Conservation (phyloP, 2,113 vertebrate genomes). For the Desmodus rotundus region DNA sequence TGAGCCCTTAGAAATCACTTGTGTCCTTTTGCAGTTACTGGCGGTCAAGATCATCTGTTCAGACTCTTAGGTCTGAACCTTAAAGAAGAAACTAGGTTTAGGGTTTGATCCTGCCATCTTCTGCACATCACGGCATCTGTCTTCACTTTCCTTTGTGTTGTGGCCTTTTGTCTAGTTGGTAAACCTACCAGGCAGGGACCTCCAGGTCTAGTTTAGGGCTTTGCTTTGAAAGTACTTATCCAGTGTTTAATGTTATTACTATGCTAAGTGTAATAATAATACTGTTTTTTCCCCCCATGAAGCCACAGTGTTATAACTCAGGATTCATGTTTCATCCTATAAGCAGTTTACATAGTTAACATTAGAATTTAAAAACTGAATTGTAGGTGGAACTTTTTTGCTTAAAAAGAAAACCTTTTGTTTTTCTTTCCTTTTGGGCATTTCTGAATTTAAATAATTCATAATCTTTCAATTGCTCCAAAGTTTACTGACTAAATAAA, state of each 20-base stretch:
- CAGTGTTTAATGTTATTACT: background rate
- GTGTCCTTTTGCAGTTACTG: background rate
- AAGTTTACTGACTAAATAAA: slow-evolving; percentile 6
- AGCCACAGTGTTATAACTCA: background rate
- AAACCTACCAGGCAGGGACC: background rate
- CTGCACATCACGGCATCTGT: background rate
- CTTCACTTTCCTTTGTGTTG: background rate
- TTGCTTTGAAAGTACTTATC: background rate
- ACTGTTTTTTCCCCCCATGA: background rate
- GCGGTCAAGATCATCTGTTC: background rate
- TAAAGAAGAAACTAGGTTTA: background rate
- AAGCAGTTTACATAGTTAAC: background rate
- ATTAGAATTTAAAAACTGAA: background rate
- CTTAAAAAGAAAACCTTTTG: background rate
- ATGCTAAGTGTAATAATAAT: background rate
- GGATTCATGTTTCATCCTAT: background rate
- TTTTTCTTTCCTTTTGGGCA: background rate
- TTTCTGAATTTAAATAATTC: background rate
- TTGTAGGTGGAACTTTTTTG: background rate
- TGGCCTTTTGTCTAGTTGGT: background rate
- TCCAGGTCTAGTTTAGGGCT: background rate
- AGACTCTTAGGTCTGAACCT: background rate
- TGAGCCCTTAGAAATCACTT: background rate
- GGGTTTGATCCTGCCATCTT: background rate
- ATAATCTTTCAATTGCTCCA: background rate